Conservation (phyloP, 2,888 invertebrate species). For the Uloborus plumipes region DNA sequence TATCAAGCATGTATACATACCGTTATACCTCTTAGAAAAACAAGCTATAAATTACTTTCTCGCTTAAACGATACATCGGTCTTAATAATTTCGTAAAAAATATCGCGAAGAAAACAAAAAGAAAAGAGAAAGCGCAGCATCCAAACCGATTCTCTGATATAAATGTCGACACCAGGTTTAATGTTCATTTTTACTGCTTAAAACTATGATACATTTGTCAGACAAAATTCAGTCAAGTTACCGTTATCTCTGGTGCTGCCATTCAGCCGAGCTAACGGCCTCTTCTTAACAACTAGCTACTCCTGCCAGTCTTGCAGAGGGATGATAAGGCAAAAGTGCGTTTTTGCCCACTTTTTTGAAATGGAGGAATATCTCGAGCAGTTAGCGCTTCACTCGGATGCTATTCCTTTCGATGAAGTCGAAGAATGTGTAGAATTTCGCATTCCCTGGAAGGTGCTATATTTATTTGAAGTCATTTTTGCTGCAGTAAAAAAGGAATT, state of each 20-base stretch:
- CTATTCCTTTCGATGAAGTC: slow-evolving; percentile 15
- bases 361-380: slow-evolving; percentile 12
- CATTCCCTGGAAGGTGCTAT: not conserved
- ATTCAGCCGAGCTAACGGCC: slow-evolving; percentile 16
- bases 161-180: slow-evolving; percentile 21
- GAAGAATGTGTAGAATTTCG: slow-evolving; percentile 10
- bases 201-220: slow-evolving; percentile 47
- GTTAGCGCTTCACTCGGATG: slow-evolving; percentile 19
- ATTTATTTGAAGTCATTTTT: slow-evolving; percentile 9
- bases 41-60: too few relatives aligned
- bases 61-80: too few relatives aligned
- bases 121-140: not conserved
- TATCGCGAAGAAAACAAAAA: not conserved
- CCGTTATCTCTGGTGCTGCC: slow-evolving; percentile 29
- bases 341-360: slow-evolving; percentile 16
- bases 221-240: slow-evolving; percentile 23
- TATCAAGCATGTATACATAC: too few relatives aligned
- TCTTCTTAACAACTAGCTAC: slow-evolving; percentile 34
- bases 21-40: too few relatives aligned
- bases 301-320: slow-evolving; percentile 22
- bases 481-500: not conserved
- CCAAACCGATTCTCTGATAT: slow-evolving; percentile 2
- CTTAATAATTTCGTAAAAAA: not conserved
- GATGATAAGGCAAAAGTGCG: slow-evolving; percentile 33
- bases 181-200: slow-evolving; percentile 31